Evolutionary conservation across 2,113 vertebrate species (phyloP), one percentile per base, ranked within the genome.

Genomic region (Peromyscus californicus): DNA sequence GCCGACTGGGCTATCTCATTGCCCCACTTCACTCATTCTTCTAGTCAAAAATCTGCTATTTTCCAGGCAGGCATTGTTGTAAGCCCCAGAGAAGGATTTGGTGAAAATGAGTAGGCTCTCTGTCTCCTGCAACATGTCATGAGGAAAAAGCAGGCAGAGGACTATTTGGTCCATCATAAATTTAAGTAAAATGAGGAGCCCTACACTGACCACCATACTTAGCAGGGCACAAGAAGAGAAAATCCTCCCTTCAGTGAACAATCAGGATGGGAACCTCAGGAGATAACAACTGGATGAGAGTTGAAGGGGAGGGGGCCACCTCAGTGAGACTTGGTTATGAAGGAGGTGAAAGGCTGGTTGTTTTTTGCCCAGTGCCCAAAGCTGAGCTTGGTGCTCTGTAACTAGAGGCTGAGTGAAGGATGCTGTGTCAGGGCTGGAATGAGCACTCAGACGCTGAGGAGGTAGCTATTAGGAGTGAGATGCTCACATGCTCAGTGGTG

Each of bases 21-120:
- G 11, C 0, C 6, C 17, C 36, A 10, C 36, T 61, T 78, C 5
- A 3, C 12, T 13, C 21, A 39, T 61, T n/a, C 4, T 80, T 61
- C 0, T 29, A 39, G 54, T 26, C 8, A 59, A 82, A 83, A 24
- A 39, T 16, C 13, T 83, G 54, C 11, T 59, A 7, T 63, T 7
- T 84, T 11, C 1, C 57, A 42, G n/a, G 57, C 22, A 42, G 82
- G n/a, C 82, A 61, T 59, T 82, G 54, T 39, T n/a, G 10, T 82
- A 10, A 57, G 79, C 9, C 3, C 10, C 36, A 9, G 33, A n/a
- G 51, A 59, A 22, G 0, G 8, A 59, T 26, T 59, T 59, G 54
- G 21, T 59, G 36, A 59, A 59, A n/a, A n/a, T 5, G 13, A 3
- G 8, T n/a, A 82, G 54, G 54, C 33, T 82, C 54, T 59, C 54